Base-by-base conservation (phyloP, 2,888 invertebrate species). In the Dasysyrphus tricinctus region DNA sequence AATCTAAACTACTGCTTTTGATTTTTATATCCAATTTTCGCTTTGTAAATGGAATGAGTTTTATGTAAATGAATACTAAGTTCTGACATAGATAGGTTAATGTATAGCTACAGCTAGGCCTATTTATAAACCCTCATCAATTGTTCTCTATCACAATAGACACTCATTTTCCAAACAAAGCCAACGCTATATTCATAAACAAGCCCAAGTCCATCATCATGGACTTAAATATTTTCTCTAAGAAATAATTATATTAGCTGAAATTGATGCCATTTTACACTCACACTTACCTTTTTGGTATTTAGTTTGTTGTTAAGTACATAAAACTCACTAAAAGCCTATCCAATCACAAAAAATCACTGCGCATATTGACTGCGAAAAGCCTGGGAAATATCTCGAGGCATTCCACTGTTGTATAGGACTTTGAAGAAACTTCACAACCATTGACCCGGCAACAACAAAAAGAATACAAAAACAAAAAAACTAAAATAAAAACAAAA, bases 351-450 rank as follows among this genome's bases (percentile, higher is more conserved):
- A 19, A 44, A 42, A 37, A 78, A 82, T 78, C 78, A 78, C 61
- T 61, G 67, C 73, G 37, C 69, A 61, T 56, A 74, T 74, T 69
- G 73, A 57, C 79, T 44, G 37, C 19, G 29, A 69, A 32, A 75
- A 47, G 12, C 14, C 63, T 8, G n/a, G 3, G 9, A 69, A 69
- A 51, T 54, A 24, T 63, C n/a, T 54, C 0, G 2, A 39, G 51
- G 39, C 51, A 49, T 67, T 37, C 19, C 19, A 19, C 65, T 32
- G 24, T 24, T 1, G 24, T 24, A 0, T n/a, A 57, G 16, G 16
- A 32, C 63, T 47, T 16, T 9, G 11, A 29, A 24, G 14, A 29
- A 37, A 19, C 63, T 54, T 54, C 12, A 39, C 24, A 5, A 16
- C 19, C 19, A 29, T n/a, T 69, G 51, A 39, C 51, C 19, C 14